Base-by-base conservation (phyloP, 2,113 vertebrate genomes). In the Leptobrachium leishanense region DNA sequence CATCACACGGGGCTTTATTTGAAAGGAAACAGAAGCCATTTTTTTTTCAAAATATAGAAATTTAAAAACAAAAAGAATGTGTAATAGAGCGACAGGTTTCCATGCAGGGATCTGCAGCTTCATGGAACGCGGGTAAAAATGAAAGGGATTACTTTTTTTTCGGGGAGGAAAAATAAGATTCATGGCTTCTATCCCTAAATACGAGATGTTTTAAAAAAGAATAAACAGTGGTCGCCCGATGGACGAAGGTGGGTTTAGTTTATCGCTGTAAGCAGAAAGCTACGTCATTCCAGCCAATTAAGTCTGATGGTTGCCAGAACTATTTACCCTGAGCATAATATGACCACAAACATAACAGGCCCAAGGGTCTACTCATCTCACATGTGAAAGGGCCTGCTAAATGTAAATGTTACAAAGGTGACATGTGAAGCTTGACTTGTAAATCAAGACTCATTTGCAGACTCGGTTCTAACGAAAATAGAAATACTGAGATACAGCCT, bases 251-350 rank as follows among this genome's bases (percentile, higher is more conserved):
- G 64, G 50, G 62, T 79, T 79, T 73, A 50, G 12, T 54, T 66
- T 66, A 43, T 74, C 70, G 39, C 20, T 40, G 9, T 79, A 71
- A 73, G 70, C 72, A 54, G 10, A 79, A 73, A n/a, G 59, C 42
- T 72, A 79, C 63, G 70, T 79, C 77, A 79, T 74, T 66, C 54
- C 31, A 39, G 55, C 70, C 70, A 79, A 73, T 79, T 79, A 71
- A 67, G 42, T 67, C 13, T 79, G 77, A 79, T 73, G 63, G 40
- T 73, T 79, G 70, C 77, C 77, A 79, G 77, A 72, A 67, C 59
- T 57, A 67, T 73, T 79, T 73, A 43, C 53, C 53, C 46, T 73
- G 65, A 73, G 57, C 70, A 79, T 73, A 57, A 54, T 31, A 31
- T 74, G 63, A 73, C 71, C 72, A 79, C 50, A 73, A 67, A 68